Evolutionary conservation across 1,140 invertebrate species (phyloP).

Genomic region (Platyscapa corneri): DNA sequence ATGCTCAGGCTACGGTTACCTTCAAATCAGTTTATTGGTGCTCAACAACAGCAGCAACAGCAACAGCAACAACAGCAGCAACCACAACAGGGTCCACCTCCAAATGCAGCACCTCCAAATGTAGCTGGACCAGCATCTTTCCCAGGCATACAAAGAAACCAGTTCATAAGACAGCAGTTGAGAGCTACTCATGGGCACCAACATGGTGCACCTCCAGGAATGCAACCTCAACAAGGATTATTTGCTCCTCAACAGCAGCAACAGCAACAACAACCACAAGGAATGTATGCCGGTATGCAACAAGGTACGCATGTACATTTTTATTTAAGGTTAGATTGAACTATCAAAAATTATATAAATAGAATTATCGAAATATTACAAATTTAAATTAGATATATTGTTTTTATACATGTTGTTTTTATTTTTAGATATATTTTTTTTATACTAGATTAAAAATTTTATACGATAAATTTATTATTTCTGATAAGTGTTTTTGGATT

Average conservation of each 20-base stretch:
- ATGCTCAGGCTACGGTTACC: conserved; percentile 83
- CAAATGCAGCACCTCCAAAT: conserved; percentile 55
- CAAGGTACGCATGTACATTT: conserved; percentile 58
- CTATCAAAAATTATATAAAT: neutral
- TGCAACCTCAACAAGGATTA: conserved; percentile 74
- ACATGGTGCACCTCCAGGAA: conserved; percentile 59
- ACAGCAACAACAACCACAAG: conserved; percentile 78
- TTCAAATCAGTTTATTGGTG: conserved; percentile 73
- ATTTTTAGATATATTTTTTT: too few relatives aligned
- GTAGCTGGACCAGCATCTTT: conserved; percentile 70
- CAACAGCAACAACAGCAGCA: conserved; percentile 20
- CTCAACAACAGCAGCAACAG: conserved; percentile 60
- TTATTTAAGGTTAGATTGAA: too few relatives aligned
- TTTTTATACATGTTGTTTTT: too few relatives aligned
- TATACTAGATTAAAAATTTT: too few relatives aligned
- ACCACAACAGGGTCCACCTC: conserved; percentile 29
- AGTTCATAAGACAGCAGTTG: conserved; percentile 69
- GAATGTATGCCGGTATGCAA: conserved; percentile 67
- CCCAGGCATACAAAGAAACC: conserved; percentile 69
- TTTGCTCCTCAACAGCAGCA: conserved; percentile 68
- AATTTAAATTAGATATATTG: neutral
- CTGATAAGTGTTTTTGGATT: too few relatives aligned
- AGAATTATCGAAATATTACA: neutral
- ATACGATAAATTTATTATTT: too few relatives aligned
- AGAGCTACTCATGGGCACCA: conserved; percentile 53